These are phyloP conservation scores for Dendrophyllia cribrosa DNA, from an alignment of 64 coral and sea anemone genomes.

Conservation along the genomic window DNA sequence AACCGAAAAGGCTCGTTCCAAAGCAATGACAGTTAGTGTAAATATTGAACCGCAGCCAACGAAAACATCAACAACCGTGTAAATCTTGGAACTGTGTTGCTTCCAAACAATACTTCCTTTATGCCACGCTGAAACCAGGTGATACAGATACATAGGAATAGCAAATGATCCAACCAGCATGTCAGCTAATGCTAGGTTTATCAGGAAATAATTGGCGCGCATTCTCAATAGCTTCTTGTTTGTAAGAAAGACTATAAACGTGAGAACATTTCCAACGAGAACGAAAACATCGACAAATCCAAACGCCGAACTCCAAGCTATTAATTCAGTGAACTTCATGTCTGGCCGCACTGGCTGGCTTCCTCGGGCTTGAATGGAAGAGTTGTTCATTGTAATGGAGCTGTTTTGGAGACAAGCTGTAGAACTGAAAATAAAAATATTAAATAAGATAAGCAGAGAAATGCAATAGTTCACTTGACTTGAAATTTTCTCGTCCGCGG, in stretches of 20 bases:
- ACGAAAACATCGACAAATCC: conserved; percentile 72
- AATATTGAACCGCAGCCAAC: conserved; percentile 92
- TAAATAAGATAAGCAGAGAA: too few relatives aligned
- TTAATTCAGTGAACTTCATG: conserved; percentile 61
- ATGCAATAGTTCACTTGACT: too few relatives aligned
- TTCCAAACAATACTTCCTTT: conserved; percentile 42
- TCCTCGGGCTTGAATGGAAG: neutral
- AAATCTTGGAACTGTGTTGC: conserved; percentile 37
- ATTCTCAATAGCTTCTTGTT: conserved; percentile 81
- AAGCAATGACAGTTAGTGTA: conserved; percentile 79
- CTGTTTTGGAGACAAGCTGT: neutral
- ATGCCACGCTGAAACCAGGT: conserved; percentile 48
- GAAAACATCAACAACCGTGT: conserved; percentile 83
- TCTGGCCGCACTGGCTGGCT: neutral
- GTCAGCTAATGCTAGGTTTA: conserved; percentile 87
- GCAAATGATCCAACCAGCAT: conserved; percentile 83
- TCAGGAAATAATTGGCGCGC: conserved; percentile 87
- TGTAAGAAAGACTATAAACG: conserved; percentile 74
- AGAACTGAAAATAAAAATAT: neutral
- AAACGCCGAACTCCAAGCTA: conserved; percentile 74
- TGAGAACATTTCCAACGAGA: conserved; percentile 82
- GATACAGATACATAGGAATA: conserved; percentile 80
- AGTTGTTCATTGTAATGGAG: conserved; percentile 16
- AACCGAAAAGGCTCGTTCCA: conserved; percentile 80
- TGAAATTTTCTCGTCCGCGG: too few relatives aligned